phyloP scores from a whole-genome alignment of 2,888 invertebrate species.

The Smittia aterrima region DNA sequence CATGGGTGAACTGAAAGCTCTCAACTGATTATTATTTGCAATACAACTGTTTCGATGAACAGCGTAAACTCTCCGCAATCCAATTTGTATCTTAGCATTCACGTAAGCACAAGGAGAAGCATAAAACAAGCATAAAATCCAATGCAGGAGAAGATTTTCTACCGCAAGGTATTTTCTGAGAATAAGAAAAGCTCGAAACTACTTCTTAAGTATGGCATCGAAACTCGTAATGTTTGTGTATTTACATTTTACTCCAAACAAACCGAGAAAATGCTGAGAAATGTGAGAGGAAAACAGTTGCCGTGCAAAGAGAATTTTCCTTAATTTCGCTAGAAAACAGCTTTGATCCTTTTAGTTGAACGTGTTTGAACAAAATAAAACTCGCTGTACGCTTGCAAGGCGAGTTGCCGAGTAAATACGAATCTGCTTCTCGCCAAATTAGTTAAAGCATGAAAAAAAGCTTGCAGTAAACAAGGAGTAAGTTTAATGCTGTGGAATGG shows the following conservation, averaged over 20 bases:
- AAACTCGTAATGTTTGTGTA: not conserved
- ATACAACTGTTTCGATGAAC: not conserved
- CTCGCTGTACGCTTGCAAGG: not conserved
- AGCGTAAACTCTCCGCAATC: not conserved
- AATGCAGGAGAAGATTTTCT: not conserved
- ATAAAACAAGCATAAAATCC: constrained; percentile 2
- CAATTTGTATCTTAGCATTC: not conserved
- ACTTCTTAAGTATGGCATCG: not conserved
- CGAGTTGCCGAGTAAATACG: no score
- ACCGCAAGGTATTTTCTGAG: not conserved
- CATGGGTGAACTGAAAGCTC: not conserved
- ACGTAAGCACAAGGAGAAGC: not conserved
- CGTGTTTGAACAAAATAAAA: not conserved
- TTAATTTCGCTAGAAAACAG: not conserved
- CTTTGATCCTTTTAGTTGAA: not conserved
- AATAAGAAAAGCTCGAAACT: not conserved
- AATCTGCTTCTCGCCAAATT: not conserved
- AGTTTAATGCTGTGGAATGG: not conserved
- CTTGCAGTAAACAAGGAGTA: not conserved
- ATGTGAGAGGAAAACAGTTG: constrained; percentile 26
- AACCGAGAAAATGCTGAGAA: constrained; percentile 9
- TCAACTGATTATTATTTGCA: not conserved
- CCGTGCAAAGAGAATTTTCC: not conserved
- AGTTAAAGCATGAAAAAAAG: not conserved
- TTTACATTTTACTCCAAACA: not conserved